phyloP scores from a whole-genome alignment of 2,888 invertebrate genomes.

The Platycheirus rosarum region DNA sequence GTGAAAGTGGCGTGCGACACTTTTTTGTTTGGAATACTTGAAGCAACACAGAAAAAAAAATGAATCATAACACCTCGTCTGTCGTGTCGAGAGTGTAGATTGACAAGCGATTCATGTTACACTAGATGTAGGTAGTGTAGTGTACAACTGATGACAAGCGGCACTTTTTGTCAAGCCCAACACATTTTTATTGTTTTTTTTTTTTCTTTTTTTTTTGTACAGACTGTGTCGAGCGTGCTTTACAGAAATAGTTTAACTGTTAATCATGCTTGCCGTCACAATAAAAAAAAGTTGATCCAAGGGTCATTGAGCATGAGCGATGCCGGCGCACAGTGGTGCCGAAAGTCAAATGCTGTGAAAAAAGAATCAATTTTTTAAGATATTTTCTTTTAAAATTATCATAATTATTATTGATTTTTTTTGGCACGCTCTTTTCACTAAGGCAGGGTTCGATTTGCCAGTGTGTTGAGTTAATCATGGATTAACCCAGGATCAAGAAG shows the following conservation, averaged over 20 bases:
- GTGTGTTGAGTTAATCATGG: no score
- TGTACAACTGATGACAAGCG: slow-evolving; percentile 21
- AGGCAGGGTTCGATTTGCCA: no score
- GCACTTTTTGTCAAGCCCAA: slow-evolving; percentile 47
- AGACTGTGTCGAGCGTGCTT: slow-evolving; percentile 15
- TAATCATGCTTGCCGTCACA: slow-evolving; percentile 60
- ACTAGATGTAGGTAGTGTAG: slow-evolving; percentile 18
- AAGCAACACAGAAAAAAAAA: slow-evolving; percentile 27
- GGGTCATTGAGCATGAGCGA: slow-evolving; percentile 69
- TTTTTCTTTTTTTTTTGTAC: neutral
- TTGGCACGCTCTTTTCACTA: no score
- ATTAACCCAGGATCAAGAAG: no score
- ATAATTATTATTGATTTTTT: no score
- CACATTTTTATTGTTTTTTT: slow-evolving; percentile 30
- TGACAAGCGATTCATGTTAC: slow-evolving; percentile 58
- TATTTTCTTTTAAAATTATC: no score
- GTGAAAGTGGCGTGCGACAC: slow-evolving; percentile 72
- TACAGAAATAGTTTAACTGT: slow-evolving; percentile 58
- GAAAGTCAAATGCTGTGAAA: no score
- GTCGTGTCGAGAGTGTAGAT: slow-evolving; percentile 38
- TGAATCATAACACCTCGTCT: slow-evolving; percentile 61
- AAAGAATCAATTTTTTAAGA: no score
- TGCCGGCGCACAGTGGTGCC: no score
- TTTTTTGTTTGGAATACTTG: slow-evolving; percentile 39
- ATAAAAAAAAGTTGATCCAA: slow-evolving; percentile 50